Conservation (phyloP, 2,888 invertebrate genomes). For the Eupithecia abbreviata region DNA sequence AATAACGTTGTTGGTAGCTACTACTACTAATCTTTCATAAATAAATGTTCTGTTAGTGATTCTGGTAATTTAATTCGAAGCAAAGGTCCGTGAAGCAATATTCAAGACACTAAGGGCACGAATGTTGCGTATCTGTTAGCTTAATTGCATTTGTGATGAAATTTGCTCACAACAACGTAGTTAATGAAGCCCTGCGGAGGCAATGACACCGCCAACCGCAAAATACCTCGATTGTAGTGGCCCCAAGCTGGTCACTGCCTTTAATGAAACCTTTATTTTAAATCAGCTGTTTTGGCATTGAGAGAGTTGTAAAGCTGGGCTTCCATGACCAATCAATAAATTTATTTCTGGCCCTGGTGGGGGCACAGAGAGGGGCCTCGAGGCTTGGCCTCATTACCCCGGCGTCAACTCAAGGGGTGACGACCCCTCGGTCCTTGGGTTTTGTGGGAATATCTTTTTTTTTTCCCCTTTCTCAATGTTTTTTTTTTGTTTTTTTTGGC, state of each 20-base stretch:
- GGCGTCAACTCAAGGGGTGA: too few species aligned
- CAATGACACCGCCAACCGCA: conserved; percentile 9
- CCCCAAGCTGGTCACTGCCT: conserved; percentile 1
- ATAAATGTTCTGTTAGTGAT: too few species aligned
- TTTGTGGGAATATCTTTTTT: too few species aligned
- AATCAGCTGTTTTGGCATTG: background rate
- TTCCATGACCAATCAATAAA: background rate
- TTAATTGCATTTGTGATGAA: conserved; percentile 15
- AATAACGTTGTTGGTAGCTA: background rate
- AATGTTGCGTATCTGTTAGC: conserved; percentile 1
- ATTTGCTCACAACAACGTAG: conserved; percentile 18
- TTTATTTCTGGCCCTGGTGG: too few species aligned
- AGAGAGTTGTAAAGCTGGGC: background rate
- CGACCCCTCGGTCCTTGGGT: too few species aligned
- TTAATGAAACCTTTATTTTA: conserved; percentile 8
- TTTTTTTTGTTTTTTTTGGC: too few species aligned
- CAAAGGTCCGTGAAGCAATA: background rate
- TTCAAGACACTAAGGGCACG: background rate
- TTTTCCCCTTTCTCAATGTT: too few species aligned
- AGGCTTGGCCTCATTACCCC: too few species aligned
- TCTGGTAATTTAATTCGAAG: background rate
- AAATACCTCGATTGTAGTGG: conserved; percentile 3
- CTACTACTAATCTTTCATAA: background rate
- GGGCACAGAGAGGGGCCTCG: too few species aligned
- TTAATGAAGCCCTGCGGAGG: conserved; percentile 13